Base-by-base conservation (phyloP, 1,140 invertebrate genomes). In the Antheraea pernyi region DNA sequence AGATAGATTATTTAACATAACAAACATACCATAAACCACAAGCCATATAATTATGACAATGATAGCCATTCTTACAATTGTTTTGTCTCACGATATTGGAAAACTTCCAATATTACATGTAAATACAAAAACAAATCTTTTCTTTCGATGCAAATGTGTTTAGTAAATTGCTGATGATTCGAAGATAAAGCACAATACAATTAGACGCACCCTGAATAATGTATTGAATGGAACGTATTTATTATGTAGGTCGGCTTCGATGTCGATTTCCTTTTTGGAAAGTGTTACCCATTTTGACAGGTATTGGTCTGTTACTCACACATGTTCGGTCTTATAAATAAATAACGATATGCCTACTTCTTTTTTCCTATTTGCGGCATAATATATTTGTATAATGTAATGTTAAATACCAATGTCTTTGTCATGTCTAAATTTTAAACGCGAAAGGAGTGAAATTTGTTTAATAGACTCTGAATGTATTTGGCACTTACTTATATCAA, bases 201-300 rank as follows among this genome's bases (percentile, higher is more conserved):
- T 65, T 65, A 65, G 42, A 65, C 16, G 7, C n/a, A 18, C 13
- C 36, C 39, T 65, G 63, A 65, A 65, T 65, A 46, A 65, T 65
- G 39, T 39, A 65, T 18, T 48, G 37, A 65, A 46, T 37, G 4
- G 9, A 18, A 42, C 61, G 7, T 42, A 48, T 65, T 65, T 46
- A 48, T 65, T 65, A 65, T 65, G 63, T 42, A 46, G 37, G 63
- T 19, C 13, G 18, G n/a, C 63, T 65, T 65, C 63, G 63, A 65
- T 65, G 39, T 48, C 42, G 37, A 65, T 65, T 53, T 18, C n/a
- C 63, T 19, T 65, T 65, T 65, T 65, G 37, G 36, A 13, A 19
- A 18, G 19, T 48, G 39, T 37, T 37, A 63, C 61, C 37, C 30
- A 65, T 46, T 53, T 36, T 65, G 37, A 65, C 63, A 42, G 63